A percentile compares a stretch with the other conserved stretches of the same genome.
Evolutionary conservation across 2,888 invertebrate genomes (phyloP).

Genomic region (Lepetodrilus schrolli): DNA sequence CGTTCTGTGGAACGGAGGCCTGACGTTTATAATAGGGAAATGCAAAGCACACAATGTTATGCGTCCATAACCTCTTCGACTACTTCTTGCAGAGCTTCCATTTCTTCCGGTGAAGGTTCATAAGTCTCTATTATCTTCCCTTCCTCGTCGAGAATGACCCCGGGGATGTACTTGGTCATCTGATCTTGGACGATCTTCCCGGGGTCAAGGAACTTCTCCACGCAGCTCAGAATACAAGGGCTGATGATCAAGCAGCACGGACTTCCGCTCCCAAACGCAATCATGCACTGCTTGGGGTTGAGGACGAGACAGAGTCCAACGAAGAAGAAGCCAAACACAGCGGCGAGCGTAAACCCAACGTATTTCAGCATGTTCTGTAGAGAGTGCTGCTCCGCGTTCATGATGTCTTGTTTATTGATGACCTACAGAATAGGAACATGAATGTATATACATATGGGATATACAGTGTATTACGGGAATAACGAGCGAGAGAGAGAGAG

Average conservation of each 20-base stretch:
- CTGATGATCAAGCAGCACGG: slow-evolving; percentile 50
- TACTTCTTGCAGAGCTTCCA: slow-evolving; percentile 49
- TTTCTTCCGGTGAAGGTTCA: slow-evolving; percentile 49
- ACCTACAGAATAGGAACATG: slow-evolving; percentile 46
- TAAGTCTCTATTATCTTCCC: slow-evolving; percentile 48
- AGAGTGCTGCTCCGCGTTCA: slow-evolving; percentile 31
- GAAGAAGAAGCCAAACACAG: slow-evolving; percentile 42
- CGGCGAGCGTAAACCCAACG: slow-evolving; percentile 41
- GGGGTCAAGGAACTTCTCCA: slow-evolving; percentile 44
- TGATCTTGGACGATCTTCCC: slow-evolving; percentile 44
- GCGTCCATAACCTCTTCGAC: slow-evolving; percentile 45
- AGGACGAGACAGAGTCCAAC: slow-evolving; percentile 49
- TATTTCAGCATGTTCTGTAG: slow-evolving; percentile 38
- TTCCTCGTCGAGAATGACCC: slow-evolving; percentile 51
- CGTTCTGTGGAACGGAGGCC: no score
- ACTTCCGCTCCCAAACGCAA: slow-evolving; percentile 52
- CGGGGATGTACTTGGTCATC: slow-evolving; percentile 55
- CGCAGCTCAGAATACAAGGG: slow-evolving; percentile 41
- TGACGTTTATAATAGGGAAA: no score
- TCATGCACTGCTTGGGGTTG: slow-evolving; percentile 49
- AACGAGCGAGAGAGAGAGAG: no score
- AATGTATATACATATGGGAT: not conserved
- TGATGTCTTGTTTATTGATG: slow-evolving; percentile 45
- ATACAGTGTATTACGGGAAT: no score
- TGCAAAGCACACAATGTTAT: no score